These are phyloP conservation scores for Lasioglossum calceatum DNA, from an alignment of 2,888 invertebrate genomes.

Conservation along the genomic window DNA sequence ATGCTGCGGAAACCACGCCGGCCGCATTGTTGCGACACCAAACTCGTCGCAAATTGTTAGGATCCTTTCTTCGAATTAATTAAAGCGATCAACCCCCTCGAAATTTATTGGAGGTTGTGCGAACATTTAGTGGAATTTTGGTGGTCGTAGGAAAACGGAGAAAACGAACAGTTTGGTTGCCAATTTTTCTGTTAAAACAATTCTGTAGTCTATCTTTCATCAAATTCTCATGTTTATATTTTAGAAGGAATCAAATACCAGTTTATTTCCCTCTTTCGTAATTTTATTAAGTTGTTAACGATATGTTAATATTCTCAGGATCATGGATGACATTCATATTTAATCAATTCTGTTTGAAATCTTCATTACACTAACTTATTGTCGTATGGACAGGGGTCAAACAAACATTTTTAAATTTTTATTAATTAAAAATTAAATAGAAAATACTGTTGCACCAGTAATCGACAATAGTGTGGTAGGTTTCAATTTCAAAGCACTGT, in stretches of 20 bases:
- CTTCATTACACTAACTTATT: not conserved
- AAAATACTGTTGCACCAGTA: not conserved
- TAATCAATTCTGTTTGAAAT: no score
- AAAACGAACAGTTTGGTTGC: not conserved
- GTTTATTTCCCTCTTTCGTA: not conserved
- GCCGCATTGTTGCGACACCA: constrained; percentile 11
- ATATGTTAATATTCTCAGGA: no score
- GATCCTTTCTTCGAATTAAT: constrained; percentile 33
- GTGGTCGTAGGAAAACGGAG: not conserved
- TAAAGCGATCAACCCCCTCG: constrained; percentile 11
- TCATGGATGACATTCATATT: no score
- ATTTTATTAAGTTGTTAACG: not conserved
- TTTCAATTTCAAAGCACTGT: not conserved
- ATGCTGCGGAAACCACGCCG: constrained; percentile 9
- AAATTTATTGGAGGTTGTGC: not conserved
- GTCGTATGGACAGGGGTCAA: not conserved
- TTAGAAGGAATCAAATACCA: no score
- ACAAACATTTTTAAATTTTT: no score
- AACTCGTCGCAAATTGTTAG: constrained; percentile 29
- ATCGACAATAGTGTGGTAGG: not conserved
- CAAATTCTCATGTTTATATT: not conserved
- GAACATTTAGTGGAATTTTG: not conserved
- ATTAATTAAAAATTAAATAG: not conserved
- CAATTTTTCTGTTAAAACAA: not conserved
- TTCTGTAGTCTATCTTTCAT: not conserved